Base-by-base conservation (phyloP, 2,797 vertebrate genomes). In the Poecilia gillii region DNA sequence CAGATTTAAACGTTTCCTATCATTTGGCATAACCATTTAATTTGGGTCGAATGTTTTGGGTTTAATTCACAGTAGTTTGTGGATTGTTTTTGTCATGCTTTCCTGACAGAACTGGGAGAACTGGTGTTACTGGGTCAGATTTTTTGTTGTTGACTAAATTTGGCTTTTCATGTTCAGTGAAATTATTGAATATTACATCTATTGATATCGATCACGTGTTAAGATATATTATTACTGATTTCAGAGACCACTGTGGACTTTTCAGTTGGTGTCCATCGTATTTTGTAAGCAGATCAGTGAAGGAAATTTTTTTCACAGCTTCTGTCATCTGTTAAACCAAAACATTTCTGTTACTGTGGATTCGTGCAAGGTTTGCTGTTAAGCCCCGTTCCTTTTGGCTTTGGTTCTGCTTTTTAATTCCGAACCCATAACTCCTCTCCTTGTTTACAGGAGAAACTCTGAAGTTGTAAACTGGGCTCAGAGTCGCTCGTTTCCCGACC, bases 361-460 rank as follows among this genome's bases (percentile, higher is more conserved):
- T 43, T 33, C 53, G 73, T 25, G 36, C 36, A 25, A 20, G 46
- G 46, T 71, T 71, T 41, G 45, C 73, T 41, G 39, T 57, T 57
- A 9, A 55, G 11, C 62, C 25, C 90, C 85, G 16, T 85, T 75
- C 57, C 64, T 66, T 33, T 74, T 74, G 75, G 14, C 74, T 72
- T 90, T 79, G 91, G 72, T 88, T 82, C 87, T 90, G 74, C 90
- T 81, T 49, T 28, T 59, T 39, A 84, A 87, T 88, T 89, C 85
- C 89, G 88, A 82, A 82, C 77, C 77, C 70, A 73, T 84, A 84
- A 83, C 75, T 89, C 47, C 71, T 83, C 39, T 64, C 41, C 64
- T 73, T 70, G 66, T 70, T 70, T 70, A 43, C 66, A 45, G 36
- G 59, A 41, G 64, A 68, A 25, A 9, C 64, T 45, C 33, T 80